phyloP scores from a whole-genome alignment of 2,113 vertebrate species.

The Hyperopisus bebe region DNA sequence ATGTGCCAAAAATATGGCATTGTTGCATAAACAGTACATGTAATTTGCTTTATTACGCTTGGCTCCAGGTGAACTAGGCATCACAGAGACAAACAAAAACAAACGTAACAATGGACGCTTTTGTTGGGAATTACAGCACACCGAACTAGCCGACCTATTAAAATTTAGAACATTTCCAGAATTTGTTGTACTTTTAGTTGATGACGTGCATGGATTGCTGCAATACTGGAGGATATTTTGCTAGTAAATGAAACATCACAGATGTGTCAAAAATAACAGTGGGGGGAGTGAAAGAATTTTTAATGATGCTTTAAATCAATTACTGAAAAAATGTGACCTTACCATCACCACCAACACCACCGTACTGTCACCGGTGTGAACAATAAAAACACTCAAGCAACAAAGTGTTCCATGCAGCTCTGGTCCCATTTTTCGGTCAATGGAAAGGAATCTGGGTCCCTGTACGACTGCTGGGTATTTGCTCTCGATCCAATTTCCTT shows the following conservation, averaged over 20 bases:
- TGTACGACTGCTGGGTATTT: not conserved
- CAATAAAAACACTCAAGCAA: not conserved
- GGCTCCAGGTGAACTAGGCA: not conserved
- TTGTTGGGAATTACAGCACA: not conserved
- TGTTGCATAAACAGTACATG: not conserved
- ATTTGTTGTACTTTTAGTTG: not conserved
- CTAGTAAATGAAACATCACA: not conserved
- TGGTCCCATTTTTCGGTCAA: not conserved
- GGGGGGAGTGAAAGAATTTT: not conserved
- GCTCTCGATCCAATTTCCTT: not conserved
- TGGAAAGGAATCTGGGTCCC: not conserved
- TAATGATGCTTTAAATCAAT: not conserved
- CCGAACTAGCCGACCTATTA: not conserved
- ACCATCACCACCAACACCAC: not conserved
- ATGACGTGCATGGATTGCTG: not conserved
- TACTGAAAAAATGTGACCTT: not conserved
- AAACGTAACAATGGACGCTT: not conserved
- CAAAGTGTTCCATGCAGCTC: not conserved
- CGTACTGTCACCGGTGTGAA: not conserved
- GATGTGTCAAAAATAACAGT: not conserved
- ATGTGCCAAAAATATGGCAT: not conserved
- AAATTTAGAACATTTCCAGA: not conserved
- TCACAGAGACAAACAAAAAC: conserved; percentile 2
- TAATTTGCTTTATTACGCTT: conserved; percentile 8
- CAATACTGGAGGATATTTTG: not conserved